phyloP scores from a whole-genome alignment of 1,140 invertebrate genomes.

The Drosophila obscura region DNA sequence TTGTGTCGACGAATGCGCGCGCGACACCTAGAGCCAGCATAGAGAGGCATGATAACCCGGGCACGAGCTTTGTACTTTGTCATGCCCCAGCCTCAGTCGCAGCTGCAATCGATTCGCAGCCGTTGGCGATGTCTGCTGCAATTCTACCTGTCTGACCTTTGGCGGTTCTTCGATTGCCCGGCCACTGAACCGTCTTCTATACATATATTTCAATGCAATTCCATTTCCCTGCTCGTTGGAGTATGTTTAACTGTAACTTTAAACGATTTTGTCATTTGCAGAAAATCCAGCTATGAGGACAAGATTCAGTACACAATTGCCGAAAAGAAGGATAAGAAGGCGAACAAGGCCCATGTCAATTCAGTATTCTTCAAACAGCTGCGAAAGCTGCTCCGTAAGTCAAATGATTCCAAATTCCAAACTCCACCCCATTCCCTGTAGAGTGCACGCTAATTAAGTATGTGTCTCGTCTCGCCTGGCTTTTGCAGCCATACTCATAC shows the following conservation, averaged over 20 bases:
- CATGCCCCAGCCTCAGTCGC: conserved; percentile 3
- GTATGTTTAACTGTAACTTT: neutral
- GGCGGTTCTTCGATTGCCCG: conserved; percentile 2
- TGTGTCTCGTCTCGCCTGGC: too few species aligned
- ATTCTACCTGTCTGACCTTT: neutral
- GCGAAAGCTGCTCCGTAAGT: conserved; percentile 87
- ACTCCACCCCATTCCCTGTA: too few species aligned
- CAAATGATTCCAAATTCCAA: too few species aligned
- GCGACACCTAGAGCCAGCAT: conserved; percentile 12
- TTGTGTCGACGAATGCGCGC: neutral
- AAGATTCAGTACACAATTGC: conserved; percentile 91
- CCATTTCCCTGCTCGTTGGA: neutral
- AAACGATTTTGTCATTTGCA: conserved; percentile 23
- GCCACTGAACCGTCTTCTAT: too few species aligned
- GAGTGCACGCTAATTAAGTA: too few species aligned
- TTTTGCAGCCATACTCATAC: conserved; percentile 89
- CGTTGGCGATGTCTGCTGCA: too few species aligned
- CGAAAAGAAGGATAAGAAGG: conserved; percentile 88
- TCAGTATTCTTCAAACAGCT: conserved; percentile 92
- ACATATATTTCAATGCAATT: too few species aligned
- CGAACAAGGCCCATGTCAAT: conserved; percentile 94
- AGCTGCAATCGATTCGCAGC: too few species aligned
- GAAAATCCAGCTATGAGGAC: conserved; percentile 85
- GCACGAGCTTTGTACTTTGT: conserved; percentile 66
- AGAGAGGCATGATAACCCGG: conserved; percentile 18